Evolutionary conservation across 2,888 invertebrate genomes (phyloP), one percentile per base, ranked within the genome.

Genomic region (Silvanus unidentatus): DNA sequence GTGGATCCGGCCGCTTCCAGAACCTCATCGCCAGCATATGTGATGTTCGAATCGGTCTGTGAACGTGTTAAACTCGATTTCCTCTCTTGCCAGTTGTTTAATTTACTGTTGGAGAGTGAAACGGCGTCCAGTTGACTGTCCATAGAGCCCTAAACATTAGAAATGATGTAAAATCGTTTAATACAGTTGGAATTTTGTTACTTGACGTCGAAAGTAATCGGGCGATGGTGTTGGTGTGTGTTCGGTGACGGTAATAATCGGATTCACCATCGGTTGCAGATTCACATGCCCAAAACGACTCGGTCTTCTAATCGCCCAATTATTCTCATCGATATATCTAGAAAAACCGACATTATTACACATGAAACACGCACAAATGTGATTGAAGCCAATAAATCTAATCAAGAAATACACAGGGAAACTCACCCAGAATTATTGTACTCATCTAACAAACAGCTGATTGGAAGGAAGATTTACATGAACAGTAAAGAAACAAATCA

Each of bases 181-280:
- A 8, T 13, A 9, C 16, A 15, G 10, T 44, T 43, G 42, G n/a
- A 43, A 13, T 16, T 8, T 10, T 11, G 15, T 42, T 22, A 85
- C 86, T 73, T 84, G 90, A 75, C 88, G 76, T 63, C 84, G 82
- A 54, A 89, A 76, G 63, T 85, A 90, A 68, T 93, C 92, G 0
- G 92, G 92, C 1, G 92, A 92, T 1, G 92, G 91, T 2, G 88
- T 84, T 0, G 95, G 95, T 1, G 94, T 94, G 64, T 96, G 95
- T 65, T 96, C 94, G 0, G 97, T 97, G 6, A 97, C 94, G 0
- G 95, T 96, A 46, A 97, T 97, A 42, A 96, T 96, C 0, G 97
- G 97, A 72, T 93, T 93, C 43, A 88, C 83, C 48, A 87, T 84
- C 53, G 85, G 84, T 59, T 80, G 80, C 39, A 72, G 54, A 4